These are phyloP conservation scores for Suillia variegata DNA, from an alignment of 2,888 invertebrate genomes.

Conservation along the genomic window DNA sequence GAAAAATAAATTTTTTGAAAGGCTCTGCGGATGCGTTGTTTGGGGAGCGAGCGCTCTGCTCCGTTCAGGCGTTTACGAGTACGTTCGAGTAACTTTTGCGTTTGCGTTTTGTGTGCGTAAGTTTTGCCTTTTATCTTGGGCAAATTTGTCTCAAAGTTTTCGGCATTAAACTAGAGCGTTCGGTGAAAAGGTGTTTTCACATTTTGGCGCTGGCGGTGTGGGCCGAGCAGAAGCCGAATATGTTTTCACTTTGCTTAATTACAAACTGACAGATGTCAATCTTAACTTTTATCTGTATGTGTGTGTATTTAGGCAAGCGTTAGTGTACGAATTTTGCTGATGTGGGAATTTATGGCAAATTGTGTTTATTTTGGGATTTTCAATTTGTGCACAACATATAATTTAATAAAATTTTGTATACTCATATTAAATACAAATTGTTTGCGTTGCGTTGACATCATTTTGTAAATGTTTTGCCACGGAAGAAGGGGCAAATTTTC, in stretches of 20 bases:
- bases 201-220: background rate
- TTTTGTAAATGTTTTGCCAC: no score
- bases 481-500: no score
- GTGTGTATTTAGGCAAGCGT: no score
- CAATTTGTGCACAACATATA: background rate
- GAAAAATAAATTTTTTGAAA: conserved; percentile 26
- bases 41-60: background rate
- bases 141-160: background rate
- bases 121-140: background rate
- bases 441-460: no score
- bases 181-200: background rate
- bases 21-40: background rate
- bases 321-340: no score
- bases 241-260: conserved; percentile 6
- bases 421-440: no score
- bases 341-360: background rate
- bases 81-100: no score
- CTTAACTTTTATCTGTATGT: background rate
- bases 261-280: conserved; percentile 2
- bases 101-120: background rate
- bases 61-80: no score
- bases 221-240: background rate
- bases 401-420: no score
- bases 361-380: background rate
- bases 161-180: background rate